Evolutionary conservation across 2,797 vertebrate species (phyloP), one percentile per base, ranked within the genome.

Genomic region (Simalia tracyae): DNA sequence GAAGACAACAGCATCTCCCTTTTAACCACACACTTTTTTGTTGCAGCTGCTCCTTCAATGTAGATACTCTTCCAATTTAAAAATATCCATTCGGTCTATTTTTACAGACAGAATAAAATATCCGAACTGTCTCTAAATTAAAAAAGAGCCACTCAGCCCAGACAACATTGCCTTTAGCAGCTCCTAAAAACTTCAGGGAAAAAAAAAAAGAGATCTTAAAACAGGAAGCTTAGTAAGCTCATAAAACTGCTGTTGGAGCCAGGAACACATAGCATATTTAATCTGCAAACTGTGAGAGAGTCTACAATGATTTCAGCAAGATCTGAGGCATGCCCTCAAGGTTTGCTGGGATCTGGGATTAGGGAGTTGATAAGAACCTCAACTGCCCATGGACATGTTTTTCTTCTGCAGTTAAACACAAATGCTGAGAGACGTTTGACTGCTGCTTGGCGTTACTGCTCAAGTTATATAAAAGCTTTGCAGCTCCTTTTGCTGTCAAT

Each of bases 271-370:
- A 99, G 98, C 98, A 99, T 99, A 99, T 98, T 99, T 99, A 99
- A 99, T 99, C 98, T 98, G 98, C 98, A 98, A 98, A 98, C 98
- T 98, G 98, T 98, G 98, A 97, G 97, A 98, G 97, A 98, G 97
- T 98, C 97, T 97, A 97, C 98, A 98, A 97, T 98, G 98, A 98
- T 98, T 98, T 98, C 97, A 98, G 97, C 96, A 97, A 99, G 99
- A 99, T 99, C 99, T 99, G 98, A 99, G 98, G 98, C 98, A 99
- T 99, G 99, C 99, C 99, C 99, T 99, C 98, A 99, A 99, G 99
- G 98, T 98, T 99, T 98, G 98, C 98, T 98, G 98, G 98, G 98
- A 98, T 98, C 98, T 98, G 99, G 99, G 99, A 99, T 99, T 99
- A 99, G 98, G 98, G 98, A 97, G 98, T 98, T 98, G 98, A 98